A percentile compares a stretch with the other conserved stretches of the same genome.
Evolutionary conservation across 1,140 invertebrate genomes (phyloP).

Genomic region (Zaprionus lachaisei): DNA sequence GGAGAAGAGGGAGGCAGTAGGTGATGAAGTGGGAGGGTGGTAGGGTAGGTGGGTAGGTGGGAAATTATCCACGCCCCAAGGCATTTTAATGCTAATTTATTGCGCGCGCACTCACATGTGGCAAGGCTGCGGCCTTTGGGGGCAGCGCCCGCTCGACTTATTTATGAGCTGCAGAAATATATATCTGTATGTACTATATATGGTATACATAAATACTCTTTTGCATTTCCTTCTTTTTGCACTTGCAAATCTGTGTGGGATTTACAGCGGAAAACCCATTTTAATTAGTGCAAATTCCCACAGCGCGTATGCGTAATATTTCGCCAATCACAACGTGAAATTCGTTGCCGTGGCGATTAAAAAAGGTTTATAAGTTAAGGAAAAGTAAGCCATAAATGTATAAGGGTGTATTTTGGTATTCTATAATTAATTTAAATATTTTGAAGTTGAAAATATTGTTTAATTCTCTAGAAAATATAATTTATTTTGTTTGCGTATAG

Average conservation of each 20-base stretch:
- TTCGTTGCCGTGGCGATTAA: background rate
- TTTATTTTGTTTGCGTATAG: too few species aligned
- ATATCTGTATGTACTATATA: background rate
- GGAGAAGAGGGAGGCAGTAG: constrained; percentile 15
- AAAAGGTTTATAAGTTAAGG: too few species aligned
- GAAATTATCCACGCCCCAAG: constrained; percentile 63
- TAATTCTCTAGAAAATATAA: too few species aligned
- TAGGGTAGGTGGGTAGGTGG: background rate
- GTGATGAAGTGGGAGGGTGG: background rate
- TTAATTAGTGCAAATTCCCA: constrained; percentile 73
- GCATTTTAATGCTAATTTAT: constrained; percentile 80
- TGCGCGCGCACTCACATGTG: constrained; percentile 57
- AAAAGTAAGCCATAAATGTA: too few species aligned
- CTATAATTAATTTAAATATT: too few species aligned
- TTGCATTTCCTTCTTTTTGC: constrained; percentile 41
- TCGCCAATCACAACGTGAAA: background rate
- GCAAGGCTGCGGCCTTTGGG: constrained; percentile 16
- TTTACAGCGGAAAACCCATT: constrained; percentile 75
- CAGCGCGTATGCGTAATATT: constrained; percentile 69
- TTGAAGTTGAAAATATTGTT: too few species aligned
- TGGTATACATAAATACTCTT: constrained; percentile 10
- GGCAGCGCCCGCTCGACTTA: constrained; percentile 42
- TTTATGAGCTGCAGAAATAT: constrained; percentile 73
- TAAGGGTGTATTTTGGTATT: too few species aligned
- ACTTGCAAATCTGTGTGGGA: constrained; percentile 67